These are phyloP conservation scores for Ondatra zibethicus DNA, from an alignment of 2,113 vertebrate genomes.

Conservation along the genomic window DNA sequence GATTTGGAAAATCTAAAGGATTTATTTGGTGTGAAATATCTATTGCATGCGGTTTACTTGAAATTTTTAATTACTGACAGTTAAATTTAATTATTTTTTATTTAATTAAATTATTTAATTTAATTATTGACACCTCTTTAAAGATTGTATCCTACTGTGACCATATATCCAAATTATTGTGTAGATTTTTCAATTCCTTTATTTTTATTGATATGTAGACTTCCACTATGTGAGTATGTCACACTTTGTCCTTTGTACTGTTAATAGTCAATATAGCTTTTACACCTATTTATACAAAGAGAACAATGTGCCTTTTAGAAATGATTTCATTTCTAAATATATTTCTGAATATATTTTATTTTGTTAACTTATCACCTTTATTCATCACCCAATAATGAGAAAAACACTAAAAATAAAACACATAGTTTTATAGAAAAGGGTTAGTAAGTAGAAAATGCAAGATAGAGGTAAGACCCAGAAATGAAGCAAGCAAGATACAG, in stretches of 20 bases:
- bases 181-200: neutral
- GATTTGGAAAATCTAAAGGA: neutral
- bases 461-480: neutral
- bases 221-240: neutral
- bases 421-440: neutral
- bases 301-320: neutral
- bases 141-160: neutral
- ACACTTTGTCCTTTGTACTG: neutral
- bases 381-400: slow-evolving; percentile 11
- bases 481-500: neutral
- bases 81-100: too few relatives aligned
- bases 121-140: too few relatives aligned
- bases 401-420: slow-evolving; percentile 1
- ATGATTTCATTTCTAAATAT: slow-evolving; percentile 17
- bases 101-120: too few relatives aligned
- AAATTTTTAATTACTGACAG: too few relatives aligned
- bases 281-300: neutral
- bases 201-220: neutral
- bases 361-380: slow-evolving; percentile 2
- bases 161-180: neutral
- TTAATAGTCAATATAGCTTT: neutral
- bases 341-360: slow-evolving; percentile 54
- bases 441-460: neutral
- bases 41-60: slow-evolving; percentile 21
- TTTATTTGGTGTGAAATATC: slow-evolving; percentile 12